A percentile compares a stretch with the other conserved stretches of the same genome.
phyloP scores from a whole-genome alignment of 2,797 vertebrate species.

The Hyperoplus lanceolatus region DNA sequence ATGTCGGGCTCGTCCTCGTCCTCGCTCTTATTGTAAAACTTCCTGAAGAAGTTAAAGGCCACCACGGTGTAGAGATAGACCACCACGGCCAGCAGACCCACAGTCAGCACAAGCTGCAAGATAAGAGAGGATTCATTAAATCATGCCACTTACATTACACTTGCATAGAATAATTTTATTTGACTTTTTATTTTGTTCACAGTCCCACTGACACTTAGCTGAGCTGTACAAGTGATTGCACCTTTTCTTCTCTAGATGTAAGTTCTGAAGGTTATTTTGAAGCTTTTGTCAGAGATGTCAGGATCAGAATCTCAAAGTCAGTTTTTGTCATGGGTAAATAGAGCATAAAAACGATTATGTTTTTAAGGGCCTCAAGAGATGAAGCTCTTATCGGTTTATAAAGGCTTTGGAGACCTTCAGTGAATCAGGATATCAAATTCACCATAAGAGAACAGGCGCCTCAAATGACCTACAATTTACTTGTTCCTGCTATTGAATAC shows the following conservation, averaged over 20 bases:
- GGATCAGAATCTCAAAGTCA: background rate
- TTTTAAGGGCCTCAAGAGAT: background rate
- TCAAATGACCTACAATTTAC: background rate
- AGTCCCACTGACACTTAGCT: background rate
- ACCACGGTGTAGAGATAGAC: slow-evolving; percentile 99
- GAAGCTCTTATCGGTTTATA: slow-evolving; percentile 15
- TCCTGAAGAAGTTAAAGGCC: slow-evolving; percentile 99
- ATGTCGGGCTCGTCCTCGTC: slow-evolving; percentile 97
- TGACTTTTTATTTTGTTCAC: slow-evolving; percentile 7
- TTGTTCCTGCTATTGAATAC: background rate
- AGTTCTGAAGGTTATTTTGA: background rate
- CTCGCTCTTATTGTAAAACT: slow-evolving; percentile 99
- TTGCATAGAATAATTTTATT: background rate
- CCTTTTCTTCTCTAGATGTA: slow-evolving; percentile 3
- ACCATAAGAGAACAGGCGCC: background rate
- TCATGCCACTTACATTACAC: background rate
- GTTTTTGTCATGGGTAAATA: background rate
- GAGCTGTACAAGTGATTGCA: background rate
- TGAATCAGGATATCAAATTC: background rate
- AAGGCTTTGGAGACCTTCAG: slow-evolving; percentile 15
- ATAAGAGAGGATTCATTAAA: background rate
- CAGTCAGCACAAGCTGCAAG: slow-evolving; percentile 92
- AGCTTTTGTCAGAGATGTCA: slow-evolving; percentile 1
- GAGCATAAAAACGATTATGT: slow-evolving; percentile 4
- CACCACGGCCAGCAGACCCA: slow-evolving; percentile 97